Percentiles rank a stretch among this genome's conserved stretches.
These are phyloP conservation scores for Dioctria rufipes DNA, from an alignment of 2,888 invertebrate species.

Conservation along the genomic window DNA sequence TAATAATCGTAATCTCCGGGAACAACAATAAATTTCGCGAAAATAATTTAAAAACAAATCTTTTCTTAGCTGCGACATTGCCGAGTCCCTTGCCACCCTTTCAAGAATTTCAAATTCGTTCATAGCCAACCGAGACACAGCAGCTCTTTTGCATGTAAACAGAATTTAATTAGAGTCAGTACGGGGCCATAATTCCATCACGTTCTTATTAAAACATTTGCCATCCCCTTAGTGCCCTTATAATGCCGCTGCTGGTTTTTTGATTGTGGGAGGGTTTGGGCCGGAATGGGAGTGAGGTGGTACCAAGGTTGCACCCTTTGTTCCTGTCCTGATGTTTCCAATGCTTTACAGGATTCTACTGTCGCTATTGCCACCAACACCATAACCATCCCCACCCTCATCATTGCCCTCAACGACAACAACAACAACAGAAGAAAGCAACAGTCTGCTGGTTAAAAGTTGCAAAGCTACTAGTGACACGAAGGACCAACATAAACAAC, in stretches of 20 bases:
- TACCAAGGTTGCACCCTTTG: background rate
- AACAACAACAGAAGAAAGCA: conserved; percentile 2
- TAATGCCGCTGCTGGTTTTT: background rate
- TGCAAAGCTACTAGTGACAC: background rate
- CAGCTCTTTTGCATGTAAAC: conserved; percentile 48
- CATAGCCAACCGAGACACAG: conserved; percentile 26
- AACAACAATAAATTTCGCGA: too few species aligned
- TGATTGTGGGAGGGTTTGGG: background rate
- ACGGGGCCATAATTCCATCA: conserved; percentile 46
- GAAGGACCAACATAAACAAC: background rate
- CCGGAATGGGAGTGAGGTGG: background rate
- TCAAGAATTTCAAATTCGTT: conserved; percentile 38
- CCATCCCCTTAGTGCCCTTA: conserved; percentile 40
- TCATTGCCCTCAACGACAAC: background rate
- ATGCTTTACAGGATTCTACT: background rate
- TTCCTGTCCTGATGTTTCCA: too few species aligned
- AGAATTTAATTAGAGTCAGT: conserved; percentile 47
- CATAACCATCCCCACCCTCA: too few species aligned
- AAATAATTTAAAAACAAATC: background rate
- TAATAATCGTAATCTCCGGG: too few species aligned
- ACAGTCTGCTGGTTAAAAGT: background rate
- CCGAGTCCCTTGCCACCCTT: background rate
- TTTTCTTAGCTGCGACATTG: background rate
- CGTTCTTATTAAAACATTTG: conserved; percentile 47
- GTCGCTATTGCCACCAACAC: background rate